A percentile compares a stretch with the other conserved stretches of the same genome.
Evolutionary conservation across 2,888 invertebrate genomes (phyloP).

Genomic region (Caenorhabditis afra): DNA sequence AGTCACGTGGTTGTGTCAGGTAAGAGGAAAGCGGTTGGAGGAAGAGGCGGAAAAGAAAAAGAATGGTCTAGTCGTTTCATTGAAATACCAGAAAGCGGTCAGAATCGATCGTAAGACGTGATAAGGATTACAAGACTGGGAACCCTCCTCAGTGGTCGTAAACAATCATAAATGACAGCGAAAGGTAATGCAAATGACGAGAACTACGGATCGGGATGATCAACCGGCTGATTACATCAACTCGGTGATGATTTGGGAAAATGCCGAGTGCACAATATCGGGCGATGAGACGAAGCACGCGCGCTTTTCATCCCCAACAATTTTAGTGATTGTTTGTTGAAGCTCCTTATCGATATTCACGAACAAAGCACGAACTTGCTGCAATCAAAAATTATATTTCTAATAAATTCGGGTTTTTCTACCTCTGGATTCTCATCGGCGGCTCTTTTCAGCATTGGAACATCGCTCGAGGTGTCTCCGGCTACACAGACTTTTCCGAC

Average conservation of each 20-base stretch:
- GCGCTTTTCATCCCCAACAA: conserved; percentile 67
- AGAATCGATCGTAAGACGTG: conserved; percentile 22
- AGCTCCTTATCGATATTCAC: conserved; percentile 70
- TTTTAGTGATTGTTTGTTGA: conserved; percentile 62
- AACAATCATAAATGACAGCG: background rate
- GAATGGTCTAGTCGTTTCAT: conserved; percentile 42
- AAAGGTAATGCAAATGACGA: too few relatives aligned
- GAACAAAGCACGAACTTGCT: conserved; percentile 67
- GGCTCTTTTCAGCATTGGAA: conserved; percentile 79
- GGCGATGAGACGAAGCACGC: conserved; percentile 78
- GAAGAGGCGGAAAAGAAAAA: background rate
- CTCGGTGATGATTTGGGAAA: conserved; percentile 66
- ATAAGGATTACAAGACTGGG: conserved; percentile 19
- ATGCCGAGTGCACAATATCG: conserved; percentile 80
- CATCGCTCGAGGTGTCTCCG: conserved; percentile 79
- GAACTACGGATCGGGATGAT: too few relatives aligned
- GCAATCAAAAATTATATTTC: conserved; percentile 1
- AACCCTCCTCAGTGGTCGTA: background rate
- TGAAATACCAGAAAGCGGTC: conserved; percentile 21
- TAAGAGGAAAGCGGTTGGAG: conserved; percentile 7
- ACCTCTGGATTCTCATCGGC: conserved; percentile 74
- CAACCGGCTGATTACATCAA: conserved; percentile 2
- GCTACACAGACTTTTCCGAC: conserved; percentile 77
- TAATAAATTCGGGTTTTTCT: conserved; percentile 2
- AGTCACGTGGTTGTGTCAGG: conserved; percentile 1